Evolutionary conservation across 2,113 vertebrate species (phyloP), one percentile per base, ranked within the genome.

Genomic region (Gorsachius goisagi): DNA sequence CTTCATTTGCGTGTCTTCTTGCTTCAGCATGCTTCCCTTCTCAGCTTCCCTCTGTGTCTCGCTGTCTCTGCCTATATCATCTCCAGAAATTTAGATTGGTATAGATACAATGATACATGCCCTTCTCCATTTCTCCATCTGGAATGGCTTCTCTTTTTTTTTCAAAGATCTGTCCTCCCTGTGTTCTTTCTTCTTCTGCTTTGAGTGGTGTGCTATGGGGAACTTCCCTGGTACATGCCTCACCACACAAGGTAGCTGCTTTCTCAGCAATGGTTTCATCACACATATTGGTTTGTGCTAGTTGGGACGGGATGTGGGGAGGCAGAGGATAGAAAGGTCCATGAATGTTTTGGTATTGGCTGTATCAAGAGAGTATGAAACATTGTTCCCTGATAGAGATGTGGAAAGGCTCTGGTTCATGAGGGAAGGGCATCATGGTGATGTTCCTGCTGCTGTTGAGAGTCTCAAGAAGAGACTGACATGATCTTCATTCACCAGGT

Each of bases 281-380:
- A 15, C 45, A 58, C 6, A 2, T 10, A 5, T 39, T 50, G 10
- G 7, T 41, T 39, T 85, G 39, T 2, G 0, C 17, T 53, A 8
- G 3, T 33, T 59, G 60, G 21, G 4, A 18, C 2, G 3, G 15
- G 18, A 52, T 2, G 0, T 21, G 15, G 33, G 7, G 11, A 58
- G 41, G 39, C 26, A 89, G 45, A 81, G 5, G 16, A 32, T 17
- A 41, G 9, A 89, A 32, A 83, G 10, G 30, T 37, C 15, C 7
- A 3, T 39, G 4, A 45, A 12, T 32, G 55, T 83, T 75, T 50
- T 82, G 1, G 3, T 53, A 22, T 66, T 83, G 45, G 3, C 18
- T 55, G 0, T 20, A 56, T 37, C 11, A 60, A 33, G 35, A 76
- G 5, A 44, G 10, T 45, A 49, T n/a, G 23, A 69, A 58, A 23